Percentiles rank a stretch among this genome's conserved stretches.
These are phyloP conservation scores for Argyresthia goedartella DNA, from an alignment of 2,888 invertebrate species.

Conservation along the genomic window DNA sequence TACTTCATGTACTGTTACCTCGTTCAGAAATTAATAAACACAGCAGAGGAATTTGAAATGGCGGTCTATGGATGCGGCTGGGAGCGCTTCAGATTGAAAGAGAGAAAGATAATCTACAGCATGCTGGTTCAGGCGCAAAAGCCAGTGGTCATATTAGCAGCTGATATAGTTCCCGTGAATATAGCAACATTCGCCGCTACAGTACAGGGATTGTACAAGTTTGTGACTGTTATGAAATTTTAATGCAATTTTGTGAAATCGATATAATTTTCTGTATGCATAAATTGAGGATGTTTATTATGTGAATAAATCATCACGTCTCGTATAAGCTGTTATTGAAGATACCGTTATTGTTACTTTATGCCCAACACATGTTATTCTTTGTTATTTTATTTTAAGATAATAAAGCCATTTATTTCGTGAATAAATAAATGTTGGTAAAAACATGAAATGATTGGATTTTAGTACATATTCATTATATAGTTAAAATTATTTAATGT, in stretches of 20 bases:
- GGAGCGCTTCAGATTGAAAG: constrained; percentile 42
- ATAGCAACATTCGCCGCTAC: constrained; percentile 51
- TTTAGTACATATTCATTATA: too few relatives aligned
- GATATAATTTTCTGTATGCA: background rate
- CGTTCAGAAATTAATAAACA: constrained; percentile 42
- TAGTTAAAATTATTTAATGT: too few relatives aligned
- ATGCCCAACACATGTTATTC: background rate
- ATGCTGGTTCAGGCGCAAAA: constrained; percentile 44
- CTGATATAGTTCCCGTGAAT: constrained; percentile 50
- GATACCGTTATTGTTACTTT: too few relatives aligned
- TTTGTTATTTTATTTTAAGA: background rate
- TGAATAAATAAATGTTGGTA: too few relatives aligned
- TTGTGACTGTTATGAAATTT: constrained; percentile 48
- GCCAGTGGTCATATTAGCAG: constrained; percentile 39
- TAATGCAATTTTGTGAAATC: constrained; percentile 14
- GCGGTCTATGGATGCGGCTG: constrained; percentile 52
- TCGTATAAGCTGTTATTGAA: too few relatives aligned
- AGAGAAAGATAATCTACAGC: constrained; percentile 33
- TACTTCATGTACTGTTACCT: constrained; percentile 53
- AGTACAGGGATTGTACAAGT: constrained; percentile 45
- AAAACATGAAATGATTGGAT: too few relatives aligned
- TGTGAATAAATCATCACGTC: too few relatives aligned
- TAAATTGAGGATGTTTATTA: background rate
- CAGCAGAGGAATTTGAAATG: constrained; percentile 38
- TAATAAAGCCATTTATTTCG: too few relatives aligned